These are phyloP conservation scores for Phrynocephalus vlangalii DNA, from an alignment of 2,797 vertebrate genomes.

Conservation along the genomic window DNA sequence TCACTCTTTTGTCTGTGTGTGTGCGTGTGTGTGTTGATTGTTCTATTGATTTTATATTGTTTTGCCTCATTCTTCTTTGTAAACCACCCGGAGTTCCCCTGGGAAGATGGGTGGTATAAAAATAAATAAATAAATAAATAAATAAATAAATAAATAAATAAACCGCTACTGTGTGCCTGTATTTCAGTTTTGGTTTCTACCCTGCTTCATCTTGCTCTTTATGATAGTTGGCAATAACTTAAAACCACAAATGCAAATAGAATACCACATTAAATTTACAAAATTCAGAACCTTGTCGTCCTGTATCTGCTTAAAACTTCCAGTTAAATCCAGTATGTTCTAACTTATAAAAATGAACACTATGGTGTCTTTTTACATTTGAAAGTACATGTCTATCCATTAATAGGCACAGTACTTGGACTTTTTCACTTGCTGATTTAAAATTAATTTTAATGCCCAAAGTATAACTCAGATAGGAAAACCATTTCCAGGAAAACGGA, in stretches of 20 bases:
- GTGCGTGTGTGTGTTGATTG: too few relatives aligned
- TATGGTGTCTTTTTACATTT: neutral
- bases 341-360: neutral
- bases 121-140: too few relatives aligned
- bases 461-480: neutral
- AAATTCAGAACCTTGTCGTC: neutral
- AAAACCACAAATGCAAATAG: neutral
- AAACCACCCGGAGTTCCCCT: too few relatives aligned
- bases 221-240: neutral
- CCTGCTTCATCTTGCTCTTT: neutral
- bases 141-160: too few relatives aligned
- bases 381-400: neutral
- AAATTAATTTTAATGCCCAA: neutral
- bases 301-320: neutral
- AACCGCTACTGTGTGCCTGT: neutral
- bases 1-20: too few relatives aligned
- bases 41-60: too few relatives aligned
- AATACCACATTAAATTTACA: neutral
- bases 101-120: too few relatives aligned
- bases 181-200: neutral
- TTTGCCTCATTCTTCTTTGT: too few relatives aligned
- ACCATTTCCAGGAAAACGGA: constrained; percentile 36
- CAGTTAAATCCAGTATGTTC: neutral
- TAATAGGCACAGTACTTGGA: too few relatives aligned
- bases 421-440: neutral